Percentiles rank a stretch among this genome's conserved stretches.
Conservation (phyloP, 2,888 invertebrate genomes). For the Acanthacorydalis orientalis region DNA sequence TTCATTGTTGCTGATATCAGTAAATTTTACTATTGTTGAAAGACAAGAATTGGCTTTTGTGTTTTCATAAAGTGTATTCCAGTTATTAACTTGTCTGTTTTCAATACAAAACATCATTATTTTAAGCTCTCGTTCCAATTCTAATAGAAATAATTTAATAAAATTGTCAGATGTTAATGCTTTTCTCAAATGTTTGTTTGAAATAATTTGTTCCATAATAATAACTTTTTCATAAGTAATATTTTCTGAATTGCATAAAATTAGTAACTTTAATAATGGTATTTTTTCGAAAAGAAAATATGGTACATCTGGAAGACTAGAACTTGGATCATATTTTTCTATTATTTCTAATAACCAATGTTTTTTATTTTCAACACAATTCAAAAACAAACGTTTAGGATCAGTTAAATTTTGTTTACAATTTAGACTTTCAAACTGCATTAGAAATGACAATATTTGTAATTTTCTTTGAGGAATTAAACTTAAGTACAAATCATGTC, state of each 20-base stretch:
- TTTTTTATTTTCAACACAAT: slow-evolving; percentile 11
- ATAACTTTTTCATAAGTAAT: background rate
- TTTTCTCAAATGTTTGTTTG: background rate
- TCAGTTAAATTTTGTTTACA: slow-evolving; percentile 1
- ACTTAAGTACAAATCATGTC: slow-evolving; percentile 17
- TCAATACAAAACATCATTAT: slow-evolving; percentile 17
- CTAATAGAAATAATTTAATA: slow-evolving; percentile 16
- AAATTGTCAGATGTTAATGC: slow-evolving; percentile 14
- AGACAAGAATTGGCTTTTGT: slow-evolving; percentile 13
- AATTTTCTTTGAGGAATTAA: slow-evolving; percentile 15
- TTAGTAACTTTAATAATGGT: slow-evolving; percentile 2
- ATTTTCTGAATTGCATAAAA: background rate
- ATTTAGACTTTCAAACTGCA: slow-evolving; percentile 15
- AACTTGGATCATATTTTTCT: slow-evolving; percentile 10
- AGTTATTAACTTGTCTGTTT: slow-evolving; percentile 4
- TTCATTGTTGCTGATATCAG: slow-evolving; percentile 8
- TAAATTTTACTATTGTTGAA: slow-evolving; percentile 14
- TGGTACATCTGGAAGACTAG: slow-evolving; percentile 14
- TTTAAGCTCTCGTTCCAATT: slow-evolving; percentile 15
- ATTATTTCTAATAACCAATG: slow-evolving; percentile 22
- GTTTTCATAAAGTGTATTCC: slow-evolving; percentile 1
- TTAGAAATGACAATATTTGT: slow-evolving; percentile 13
- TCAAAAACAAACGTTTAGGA: background rate
- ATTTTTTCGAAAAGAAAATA: slow-evolving; percentile 6
- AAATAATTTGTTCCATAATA: background rate